Base-by-base conservation (phyloP, 2,888 invertebrate species). In the Campaea margaritaria region DNA sequence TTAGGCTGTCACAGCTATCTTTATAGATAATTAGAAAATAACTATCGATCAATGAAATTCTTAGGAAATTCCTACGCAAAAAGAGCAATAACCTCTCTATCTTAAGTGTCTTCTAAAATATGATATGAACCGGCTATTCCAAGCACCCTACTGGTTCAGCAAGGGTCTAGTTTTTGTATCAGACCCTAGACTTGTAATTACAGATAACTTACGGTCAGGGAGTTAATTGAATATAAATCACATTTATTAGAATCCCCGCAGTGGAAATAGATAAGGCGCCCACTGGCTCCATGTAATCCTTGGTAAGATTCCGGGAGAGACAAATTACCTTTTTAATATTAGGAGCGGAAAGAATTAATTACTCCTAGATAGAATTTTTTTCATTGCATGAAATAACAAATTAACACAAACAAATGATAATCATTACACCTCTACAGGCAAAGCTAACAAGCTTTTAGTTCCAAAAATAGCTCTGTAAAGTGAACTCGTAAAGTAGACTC, bases 401-500 rank as follows among this genome's bases (percentile, higher is more conserved):
- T 36, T n/a, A 15, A 31, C 14, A 31, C 45, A 31, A 41, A 39
- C 31, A 42, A 12, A 14, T 51, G 12, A 34, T 43, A 43, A 8
- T 8, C 51, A 2, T 15, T 8, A 36, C 34, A 43, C 1, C 5
- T 36, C 12, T 36, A 8, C 3, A 13, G 45, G 28, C 27, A 49
- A 28, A 14, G 47, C 48, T 48, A 27, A 51, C 38, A 43, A 56
- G 55, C 55, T 61, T 38, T 47, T 13, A 42, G 14, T 38, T 51
- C 60, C 56, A 47, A 59, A 57, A 51, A 62, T 62, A 65, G 53
- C 13, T 9, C 31, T 39, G 51, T 43, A 31, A 54, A 61, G 47
- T 34, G 56, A 58, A 51, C 56, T 62, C 62, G 42, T 62, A 59
- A 62, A 58, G 58, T 54, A 53, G 53, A 57, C 48, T 47, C 47